Evolutionary conservation across 1,140 invertebrate genomes (phyloP).

Genomic region (Drosophila parabipectinata): DNA sequence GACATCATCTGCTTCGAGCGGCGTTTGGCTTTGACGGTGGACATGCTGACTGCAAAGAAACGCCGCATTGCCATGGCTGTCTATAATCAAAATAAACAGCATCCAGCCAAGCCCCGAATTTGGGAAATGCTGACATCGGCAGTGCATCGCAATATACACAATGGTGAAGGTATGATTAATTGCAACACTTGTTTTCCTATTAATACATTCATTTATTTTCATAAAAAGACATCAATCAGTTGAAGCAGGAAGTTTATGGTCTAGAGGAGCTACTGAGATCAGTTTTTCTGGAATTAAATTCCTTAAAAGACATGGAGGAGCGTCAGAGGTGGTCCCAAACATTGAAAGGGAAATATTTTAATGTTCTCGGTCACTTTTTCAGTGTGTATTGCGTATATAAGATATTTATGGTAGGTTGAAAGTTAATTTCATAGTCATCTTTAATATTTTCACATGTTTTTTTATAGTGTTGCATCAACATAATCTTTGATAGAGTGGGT

Average conservation of each 20-base stretch:
- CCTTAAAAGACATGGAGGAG: constrained; percentile 96
- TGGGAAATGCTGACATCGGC: constrained; percentile 88
- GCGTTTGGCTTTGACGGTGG: constrained; percentile 96
- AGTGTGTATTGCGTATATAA: constrained; percentile 99
- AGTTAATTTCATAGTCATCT: not conserved
- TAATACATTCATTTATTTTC: not conserved
- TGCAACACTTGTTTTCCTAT: not conserved
- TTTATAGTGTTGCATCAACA: constrained; percentile 96
- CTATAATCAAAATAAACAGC: constrained; percentile 82
- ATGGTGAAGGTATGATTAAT: constrained; percentile 86
- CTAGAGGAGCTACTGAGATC: constrained; percentile 97
- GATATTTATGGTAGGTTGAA: constrained; percentile 92
- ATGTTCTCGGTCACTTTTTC: constrained; percentile 99
- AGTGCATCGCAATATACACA: constrained; percentile 85
- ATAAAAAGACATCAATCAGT: constrained; percentile 89
- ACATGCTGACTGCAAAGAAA: constrained; percentile 98
- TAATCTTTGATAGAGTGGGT: constrained; percentile 99
- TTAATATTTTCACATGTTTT: not conserved
- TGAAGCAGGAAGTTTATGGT: constrained; percentile 93
- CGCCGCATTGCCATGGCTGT: constrained; percentile 92
- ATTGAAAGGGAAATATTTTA: constrained; percentile 99
- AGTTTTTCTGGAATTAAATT: constrained; percentile 97
- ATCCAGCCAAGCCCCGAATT: constrained; percentile 85
- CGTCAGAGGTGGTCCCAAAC: constrained; percentile 98
- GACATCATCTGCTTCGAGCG: constrained; percentile 96